Percentiles rank a stretch among this genome's conserved stretches.
phyloP scores from a whole-genome alignment of 2,113 vertebrate species.

The Embiotoca jacksoni region DNA sequence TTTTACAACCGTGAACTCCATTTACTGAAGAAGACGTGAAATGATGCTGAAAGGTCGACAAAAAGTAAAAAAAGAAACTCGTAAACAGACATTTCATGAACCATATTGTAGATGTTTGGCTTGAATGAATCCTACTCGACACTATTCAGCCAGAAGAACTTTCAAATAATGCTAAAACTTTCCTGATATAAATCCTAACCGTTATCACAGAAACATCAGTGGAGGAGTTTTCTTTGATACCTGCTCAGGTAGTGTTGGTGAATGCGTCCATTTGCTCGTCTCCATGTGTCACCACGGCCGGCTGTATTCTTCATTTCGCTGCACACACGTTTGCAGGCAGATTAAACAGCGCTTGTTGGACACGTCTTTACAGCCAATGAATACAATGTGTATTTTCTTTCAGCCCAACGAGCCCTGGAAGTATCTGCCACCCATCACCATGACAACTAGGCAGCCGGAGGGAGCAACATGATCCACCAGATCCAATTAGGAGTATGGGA shows the following conservation, averaged over 20 bases:
- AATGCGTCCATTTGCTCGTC: neutral
- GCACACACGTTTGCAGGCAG: conserved; percentile 22
- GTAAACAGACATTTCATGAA: no score
- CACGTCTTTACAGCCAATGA: conserved; percentile 55
- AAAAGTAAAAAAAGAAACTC: no score
- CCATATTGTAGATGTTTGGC: no score
- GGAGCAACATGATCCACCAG: conserved; percentile 80
- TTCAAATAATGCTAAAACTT: no score
- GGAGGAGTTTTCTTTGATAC: neutral
- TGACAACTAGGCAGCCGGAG: conserved; percentile 80
- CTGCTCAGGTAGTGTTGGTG: neutral
- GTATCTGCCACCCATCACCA: conserved; percentile 71
- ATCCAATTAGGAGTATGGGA: conserved; percentile 77
- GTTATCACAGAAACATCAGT: neutral
- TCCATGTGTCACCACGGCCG: neutral
- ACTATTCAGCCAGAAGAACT: no score
- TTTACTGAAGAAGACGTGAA: no score
- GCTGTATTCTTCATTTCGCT: conserved; percentile 34
- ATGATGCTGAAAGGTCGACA: no score
- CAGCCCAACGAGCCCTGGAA: conserved; percentile 45
- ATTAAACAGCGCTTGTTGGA: conserved; percentile 45
- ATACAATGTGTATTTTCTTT: conserved; percentile 30
- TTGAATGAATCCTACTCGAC: no score
- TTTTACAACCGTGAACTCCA: no score
- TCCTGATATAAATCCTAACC: no score